phyloP scores from a whole-genome alignment of 2,888 invertebrate genomes.

The Bembecia ichneumoniformis region DNA sequence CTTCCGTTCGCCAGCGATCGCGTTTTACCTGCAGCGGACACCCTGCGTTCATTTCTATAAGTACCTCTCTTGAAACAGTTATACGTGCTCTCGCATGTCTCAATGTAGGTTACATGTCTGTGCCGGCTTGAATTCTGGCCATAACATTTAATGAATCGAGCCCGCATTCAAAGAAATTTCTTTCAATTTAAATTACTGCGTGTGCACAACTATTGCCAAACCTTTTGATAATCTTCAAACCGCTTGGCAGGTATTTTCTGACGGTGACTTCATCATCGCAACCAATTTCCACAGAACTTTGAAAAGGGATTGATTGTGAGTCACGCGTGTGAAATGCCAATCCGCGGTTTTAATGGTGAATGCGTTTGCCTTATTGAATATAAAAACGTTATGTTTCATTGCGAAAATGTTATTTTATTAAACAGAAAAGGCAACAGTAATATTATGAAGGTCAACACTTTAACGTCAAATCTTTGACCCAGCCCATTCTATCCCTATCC shows the following conservation, averaged over 20 bases:
- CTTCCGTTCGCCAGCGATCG: conserved; percentile 37
- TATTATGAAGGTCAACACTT: too few species aligned
- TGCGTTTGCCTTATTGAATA: neutral
- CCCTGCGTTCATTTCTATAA: conserved; percentile 60
- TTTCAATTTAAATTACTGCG: too few species aligned
- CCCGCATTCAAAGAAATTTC: conserved; percentile 9
- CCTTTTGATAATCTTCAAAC: too few species aligned
- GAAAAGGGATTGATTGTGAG: conserved; percentile 52
- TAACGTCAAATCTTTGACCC: conserved; percentile 30
- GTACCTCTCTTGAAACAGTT: conserved; percentile 43
- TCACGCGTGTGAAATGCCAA: conserved; percentile 30
- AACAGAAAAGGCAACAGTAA: conserved; percentile 10
- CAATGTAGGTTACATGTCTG: conserved; percentile 64
- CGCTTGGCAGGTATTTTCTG: conserved; percentile 17
- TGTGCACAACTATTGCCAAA: too few species aligned
- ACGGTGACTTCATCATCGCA: conserved; percentile 55
- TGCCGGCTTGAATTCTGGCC: conserved; percentile 51
- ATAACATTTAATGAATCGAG: conserved; percentile 46
- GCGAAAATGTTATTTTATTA: conserved; percentile 8
- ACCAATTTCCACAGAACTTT: conserved; percentile 55
- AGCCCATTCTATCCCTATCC: conserved; percentile 29
- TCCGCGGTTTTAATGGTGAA: conserved; percentile 31
- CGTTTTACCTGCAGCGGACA: conserved; percentile 35
- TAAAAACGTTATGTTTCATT: neutral
- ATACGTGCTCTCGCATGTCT: conserved; percentile 61